Conservation (phyloP, 92 coral and sea anemone species). For the Montipora capitata region DNA sequence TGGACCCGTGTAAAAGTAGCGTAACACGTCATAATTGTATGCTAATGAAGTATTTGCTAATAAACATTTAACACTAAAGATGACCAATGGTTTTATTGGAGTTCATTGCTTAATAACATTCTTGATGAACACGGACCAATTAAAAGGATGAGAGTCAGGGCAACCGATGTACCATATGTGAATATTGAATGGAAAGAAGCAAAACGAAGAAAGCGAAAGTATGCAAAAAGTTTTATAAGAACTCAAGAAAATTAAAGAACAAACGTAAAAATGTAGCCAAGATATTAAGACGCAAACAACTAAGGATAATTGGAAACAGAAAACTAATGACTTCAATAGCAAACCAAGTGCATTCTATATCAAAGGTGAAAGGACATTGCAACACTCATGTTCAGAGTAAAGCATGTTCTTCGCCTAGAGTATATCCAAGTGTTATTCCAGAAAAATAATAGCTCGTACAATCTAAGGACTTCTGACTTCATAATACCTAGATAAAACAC, state of each 20-base stretch:
- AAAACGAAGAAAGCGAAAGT: constrained; percentile 27
- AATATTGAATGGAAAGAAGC: constrained; percentile 30
- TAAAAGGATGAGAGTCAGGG: constrained; percentile 44
- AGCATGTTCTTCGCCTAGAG: no score
- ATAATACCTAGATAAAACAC: no score
- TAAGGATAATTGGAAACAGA: constrained; percentile 26
- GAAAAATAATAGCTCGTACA: no score
- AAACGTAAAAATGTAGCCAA: constrained; percentile 43
- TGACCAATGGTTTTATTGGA: constrained; percentile 23
- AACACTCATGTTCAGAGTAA: no score
- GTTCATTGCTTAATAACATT: neutral
- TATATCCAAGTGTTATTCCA: no score
- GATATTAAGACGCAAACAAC: constrained; percentile 26
- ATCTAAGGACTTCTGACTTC: no score
- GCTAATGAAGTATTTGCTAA: no score
- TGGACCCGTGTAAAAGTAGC: no score
- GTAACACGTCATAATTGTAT: no score
- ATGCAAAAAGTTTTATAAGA: neutral
- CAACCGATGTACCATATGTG: constrained; percentile 40
- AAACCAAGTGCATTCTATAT: no score
- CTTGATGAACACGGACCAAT: constrained; percentile 16
- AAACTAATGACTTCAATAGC: neutral
- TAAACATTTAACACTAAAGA: neutral
- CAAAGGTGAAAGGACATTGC: no score
- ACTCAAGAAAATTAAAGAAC: constrained; percentile 35